A percentile compares a stretch with the other conserved stretches of the same genome.
phyloP scores from a whole-genome alignment of 2,888 invertebrate species.

The Hydropsyche betteni region DNA sequence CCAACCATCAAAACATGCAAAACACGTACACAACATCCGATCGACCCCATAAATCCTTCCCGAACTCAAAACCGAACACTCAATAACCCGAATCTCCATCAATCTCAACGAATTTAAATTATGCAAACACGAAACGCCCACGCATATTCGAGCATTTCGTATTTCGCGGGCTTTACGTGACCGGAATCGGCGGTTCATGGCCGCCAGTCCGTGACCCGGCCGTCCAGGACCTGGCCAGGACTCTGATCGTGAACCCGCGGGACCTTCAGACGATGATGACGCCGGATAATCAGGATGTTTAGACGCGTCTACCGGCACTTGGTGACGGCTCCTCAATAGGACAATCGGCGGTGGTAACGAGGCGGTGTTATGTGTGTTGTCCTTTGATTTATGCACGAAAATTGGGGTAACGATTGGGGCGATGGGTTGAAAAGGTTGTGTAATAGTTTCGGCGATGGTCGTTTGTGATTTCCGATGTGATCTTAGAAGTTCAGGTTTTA shows the following conservation, averaged over 20 bases:
- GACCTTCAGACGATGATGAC: slow-evolving; percentile 20
- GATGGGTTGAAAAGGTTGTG: no score
- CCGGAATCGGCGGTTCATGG: slow-evolving; percentile 12
- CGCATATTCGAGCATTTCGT: background rate
- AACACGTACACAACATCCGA: no score
- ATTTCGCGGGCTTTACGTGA: slow-evolving; percentile 19
- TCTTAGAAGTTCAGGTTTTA: no score
- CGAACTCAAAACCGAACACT: no score
- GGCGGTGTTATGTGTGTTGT: no score
- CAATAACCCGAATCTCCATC: no score
- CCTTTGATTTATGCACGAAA: no score
- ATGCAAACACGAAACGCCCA: background rate
- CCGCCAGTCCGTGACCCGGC: slow-evolving; percentile 19
- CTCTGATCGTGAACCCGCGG: slow-evolving; percentile 23
- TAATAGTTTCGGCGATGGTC: no score
- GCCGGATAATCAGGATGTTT: slow-evolving; percentile 35
- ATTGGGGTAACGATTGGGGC: no score
- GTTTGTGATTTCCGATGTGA: background rate
- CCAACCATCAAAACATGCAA: no score
- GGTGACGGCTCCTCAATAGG: background rate
- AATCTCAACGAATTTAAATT: background rate
- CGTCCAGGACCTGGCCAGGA: background rate
- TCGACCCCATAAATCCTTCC: no score
- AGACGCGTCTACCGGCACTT: background rate
- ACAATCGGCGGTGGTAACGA: background rate